Evolutionary conservation across 2,888 invertebrate genomes (phyloP), one percentile per base, ranked within the genome.

Genomic region (Caenorhabditis zanzibari): DNA sequence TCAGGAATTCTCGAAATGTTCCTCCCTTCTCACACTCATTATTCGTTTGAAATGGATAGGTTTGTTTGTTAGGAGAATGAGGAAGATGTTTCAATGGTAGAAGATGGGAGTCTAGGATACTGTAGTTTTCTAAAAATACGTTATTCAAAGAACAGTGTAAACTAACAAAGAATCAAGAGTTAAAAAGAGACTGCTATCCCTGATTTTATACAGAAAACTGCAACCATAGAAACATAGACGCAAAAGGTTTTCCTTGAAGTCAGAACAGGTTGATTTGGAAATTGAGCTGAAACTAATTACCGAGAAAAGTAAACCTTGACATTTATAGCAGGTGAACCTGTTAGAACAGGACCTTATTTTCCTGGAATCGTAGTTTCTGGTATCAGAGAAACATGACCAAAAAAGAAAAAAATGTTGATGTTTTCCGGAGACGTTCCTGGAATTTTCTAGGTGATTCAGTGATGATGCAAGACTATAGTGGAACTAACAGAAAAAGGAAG

Each of bases 251-350:
- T 63, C 26, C 44, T 44, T 10, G 16, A 41, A 63, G 41, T 47
- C 41, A 63, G 28, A 63, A 63, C 63, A 63, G 63, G 63, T 63
- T 63, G 63, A 63, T 63, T 63, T 44, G 63, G 14, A 26, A 44
- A 22, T 26, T 63, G 63, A 63, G 16, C 44, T 63, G 61, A 61
- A 61, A 61, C 41, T 24, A 14, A 61, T 61, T 38, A 61, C 61
- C n/a, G 24, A 38, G 38, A 61, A 59, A 61, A 24, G 63, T 63
- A n/a, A 26, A 47, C 26, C 24, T 63, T 63, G 63, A 44, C 63
- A 63, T 63, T 47, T 49, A 38, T 63, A 44, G 41, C 63, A 63
- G 63, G 41, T 63, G 63, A 63, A 63, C 47, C 44, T 19, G 24
- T 26, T 26, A 28, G 24, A 44, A 22, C 44, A 47, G 26, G 24